Evolutionary conservation across 2,797 vertebrate genomes (phyloP).

Genomic region (Uromys caudimaculatus): DNA sequence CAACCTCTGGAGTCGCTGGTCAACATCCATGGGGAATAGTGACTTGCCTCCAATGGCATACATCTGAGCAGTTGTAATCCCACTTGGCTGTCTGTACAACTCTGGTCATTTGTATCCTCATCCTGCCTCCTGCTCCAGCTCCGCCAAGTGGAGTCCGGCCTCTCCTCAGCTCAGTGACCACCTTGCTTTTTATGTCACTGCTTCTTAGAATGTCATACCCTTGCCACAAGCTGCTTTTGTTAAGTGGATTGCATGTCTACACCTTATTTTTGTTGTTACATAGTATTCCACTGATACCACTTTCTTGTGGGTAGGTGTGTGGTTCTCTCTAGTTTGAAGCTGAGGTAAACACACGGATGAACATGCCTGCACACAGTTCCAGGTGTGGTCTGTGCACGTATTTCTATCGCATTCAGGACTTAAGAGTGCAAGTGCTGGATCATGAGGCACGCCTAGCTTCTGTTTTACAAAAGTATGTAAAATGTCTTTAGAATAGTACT

Average conservation of each 20-base stretch:
- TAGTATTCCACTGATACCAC: neutral
- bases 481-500: neutral
- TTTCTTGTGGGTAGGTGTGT: neutral
- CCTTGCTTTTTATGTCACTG: neutral
- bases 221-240: neutral
- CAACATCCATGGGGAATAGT: neutral
- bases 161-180: neutral
- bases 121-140: neutral
- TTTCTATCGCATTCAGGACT: neutral
- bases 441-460: neutral
- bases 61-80: neutral
- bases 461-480: neutral
- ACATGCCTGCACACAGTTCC: neutral
- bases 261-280: neutral
- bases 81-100: neutral
- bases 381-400: no score
- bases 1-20: neutral
- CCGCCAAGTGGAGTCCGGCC: neutral
- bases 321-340: neutral
- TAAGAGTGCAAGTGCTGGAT: neutral
- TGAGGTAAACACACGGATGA: neutral
- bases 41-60: neutral
- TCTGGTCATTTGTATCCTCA: neutral
- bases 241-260: neutral
- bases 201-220: neutral